phyloP scores from a whole-genome alignment of 2,113 vertebrate genomes.

The Accipiter cooperii region DNA sequence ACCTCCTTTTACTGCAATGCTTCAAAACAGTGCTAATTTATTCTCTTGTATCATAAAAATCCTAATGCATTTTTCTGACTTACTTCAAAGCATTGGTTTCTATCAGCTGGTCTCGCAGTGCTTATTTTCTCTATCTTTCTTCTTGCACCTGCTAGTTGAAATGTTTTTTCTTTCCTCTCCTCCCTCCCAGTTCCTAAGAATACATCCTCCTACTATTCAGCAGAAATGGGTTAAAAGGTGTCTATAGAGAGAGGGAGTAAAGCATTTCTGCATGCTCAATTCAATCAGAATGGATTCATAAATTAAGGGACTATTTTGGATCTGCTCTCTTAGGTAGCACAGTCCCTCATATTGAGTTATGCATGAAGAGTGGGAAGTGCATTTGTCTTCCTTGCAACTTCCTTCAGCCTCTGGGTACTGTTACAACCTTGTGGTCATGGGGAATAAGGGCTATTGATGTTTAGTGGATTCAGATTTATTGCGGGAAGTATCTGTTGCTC shows the following conservation, averaged over 20 bases:
- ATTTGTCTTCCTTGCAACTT: background rate
- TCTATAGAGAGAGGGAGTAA: background rate
- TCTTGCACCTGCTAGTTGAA: slow-evolving; percentile 34
- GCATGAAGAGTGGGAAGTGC: background rate
- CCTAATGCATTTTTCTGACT: slow-evolving; percentile 2
- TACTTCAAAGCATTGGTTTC: slow-evolving; percentile 23
- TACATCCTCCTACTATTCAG: background rate
- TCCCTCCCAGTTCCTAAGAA: background rate
- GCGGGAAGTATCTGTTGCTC: background rate
- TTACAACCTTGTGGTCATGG: background rate
- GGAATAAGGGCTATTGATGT: background rate
- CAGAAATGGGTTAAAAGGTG: background rate
- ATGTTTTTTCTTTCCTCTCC: background rate
- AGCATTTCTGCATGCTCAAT: background rate
- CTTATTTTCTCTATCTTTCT: slow-evolving; percentile 24
- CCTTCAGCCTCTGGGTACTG: background rate
- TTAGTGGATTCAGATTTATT: background rate
- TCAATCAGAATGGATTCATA: slow-evolving; percentile 1
- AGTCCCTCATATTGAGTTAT: background rate
- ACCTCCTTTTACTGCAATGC: slow-evolving; percentile 1
- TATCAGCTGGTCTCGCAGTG: background rate
- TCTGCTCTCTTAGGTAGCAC: background rate
- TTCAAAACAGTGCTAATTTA: slow-evolving; percentile 42
- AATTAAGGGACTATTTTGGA: background rate
- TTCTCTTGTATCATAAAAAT: slow-evolving; percentile 19